These are phyloP conservation scores for Ostrea edulis DNA, from an alignment of 1,140 invertebrate genomes.

Conservation along the genomic window DNA sequence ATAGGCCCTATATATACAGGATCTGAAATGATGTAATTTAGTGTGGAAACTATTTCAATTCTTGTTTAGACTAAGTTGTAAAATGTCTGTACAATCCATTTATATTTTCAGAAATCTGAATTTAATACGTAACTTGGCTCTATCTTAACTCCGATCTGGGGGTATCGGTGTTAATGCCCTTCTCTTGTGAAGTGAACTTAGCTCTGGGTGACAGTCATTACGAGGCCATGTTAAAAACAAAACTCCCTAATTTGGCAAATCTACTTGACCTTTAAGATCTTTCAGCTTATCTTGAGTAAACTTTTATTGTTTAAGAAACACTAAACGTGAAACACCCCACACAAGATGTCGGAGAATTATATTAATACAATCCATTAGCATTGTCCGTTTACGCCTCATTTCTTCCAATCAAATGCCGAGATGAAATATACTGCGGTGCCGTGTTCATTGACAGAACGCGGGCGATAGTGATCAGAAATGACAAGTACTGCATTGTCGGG, in stretches of 20 bases:
- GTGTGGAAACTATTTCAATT: too few species aligned
- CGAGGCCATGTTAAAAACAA: slow-evolving; percentile 27
- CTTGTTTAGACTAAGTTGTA: too few species aligned
- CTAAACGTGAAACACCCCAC: slow-evolving; percentile 36
- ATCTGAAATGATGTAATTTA: too few species aligned
- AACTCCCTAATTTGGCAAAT: slow-evolving; percentile 38
- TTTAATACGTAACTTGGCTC: not conserved
- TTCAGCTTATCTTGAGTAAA: not conserved
- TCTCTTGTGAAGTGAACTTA: not conserved
- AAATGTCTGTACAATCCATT: too few species aligned
- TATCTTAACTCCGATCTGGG: not conserved
- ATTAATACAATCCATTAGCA: slow-evolving; percentile 37
- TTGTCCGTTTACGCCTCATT: slow-evolving; percentile 37
- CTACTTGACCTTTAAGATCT: not conserved
- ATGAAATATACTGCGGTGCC: slow-evolving; percentile 30
- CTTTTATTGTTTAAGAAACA: slow-evolving; percentile 40
- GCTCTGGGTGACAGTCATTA: slow-evolving; percentile 18
- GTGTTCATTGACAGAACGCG: slow-evolving; percentile 37
- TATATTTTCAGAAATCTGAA: not conserved
- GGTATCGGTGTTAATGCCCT: slow-evolving; percentile 26
- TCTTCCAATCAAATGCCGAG: slow-evolving; percentile 22
- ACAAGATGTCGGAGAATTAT: slow-evolving; percentile 36
- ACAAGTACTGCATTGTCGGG: slow-evolving; percentile 31
- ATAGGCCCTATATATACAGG: too few species aligned
- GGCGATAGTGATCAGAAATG: slow-evolving; percentile 34